Conservation (phyloP, 2,113 vertebrate species). For the Brachirus orientalis region DNA sequence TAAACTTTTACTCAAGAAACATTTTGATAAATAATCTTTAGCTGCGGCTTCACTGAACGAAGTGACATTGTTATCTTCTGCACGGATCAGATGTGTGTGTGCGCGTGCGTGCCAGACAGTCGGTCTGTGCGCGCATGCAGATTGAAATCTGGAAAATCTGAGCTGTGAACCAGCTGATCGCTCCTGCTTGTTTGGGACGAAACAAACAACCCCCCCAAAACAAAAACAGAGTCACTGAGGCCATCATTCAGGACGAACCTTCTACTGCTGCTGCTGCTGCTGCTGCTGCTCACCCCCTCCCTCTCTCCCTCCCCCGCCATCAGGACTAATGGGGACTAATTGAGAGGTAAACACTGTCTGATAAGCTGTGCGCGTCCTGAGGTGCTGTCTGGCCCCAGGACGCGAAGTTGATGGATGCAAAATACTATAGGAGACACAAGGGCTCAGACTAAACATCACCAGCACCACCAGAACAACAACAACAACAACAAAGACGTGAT, state of each 20-base stretch:
- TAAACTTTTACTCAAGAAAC: no score
- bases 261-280: slow-evolving; percentile 14
- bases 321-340: slow-evolving; percentile 67
- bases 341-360: slow-evolving; percentile 63
- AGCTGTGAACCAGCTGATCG: slow-evolving; percentile 39
- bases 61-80: neutral
- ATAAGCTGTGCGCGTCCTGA: slow-evolving; percentile 44
- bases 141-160: slow-evolving; percentile 49
- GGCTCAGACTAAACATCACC: slow-evolving; percentile 40
- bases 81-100: neutral
- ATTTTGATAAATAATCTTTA: no score
- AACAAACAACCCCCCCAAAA: neutral
- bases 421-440: slow-evolving; percentile 71
- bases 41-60: no score
- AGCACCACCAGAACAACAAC: neutral
- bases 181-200: neutral
- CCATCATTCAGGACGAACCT: slow-evolving; percentile 14
- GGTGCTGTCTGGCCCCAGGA: slow-evolving; percentile 48
- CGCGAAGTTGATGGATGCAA: slow-evolving; percentile 60
- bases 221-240: neutral
- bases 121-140: slow-evolving; percentile 28
- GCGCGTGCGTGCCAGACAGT: slow-evolving; percentile 31
- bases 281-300: no score
- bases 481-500: neutral
- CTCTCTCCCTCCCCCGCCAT: neutral